Percentiles rank a stretch among this genome's conserved stretches.
Evolutionary conservation across 1,140 invertebrate genomes (phyloP).

Genomic region (Bursaphelenchus mucronatus): DNA sequence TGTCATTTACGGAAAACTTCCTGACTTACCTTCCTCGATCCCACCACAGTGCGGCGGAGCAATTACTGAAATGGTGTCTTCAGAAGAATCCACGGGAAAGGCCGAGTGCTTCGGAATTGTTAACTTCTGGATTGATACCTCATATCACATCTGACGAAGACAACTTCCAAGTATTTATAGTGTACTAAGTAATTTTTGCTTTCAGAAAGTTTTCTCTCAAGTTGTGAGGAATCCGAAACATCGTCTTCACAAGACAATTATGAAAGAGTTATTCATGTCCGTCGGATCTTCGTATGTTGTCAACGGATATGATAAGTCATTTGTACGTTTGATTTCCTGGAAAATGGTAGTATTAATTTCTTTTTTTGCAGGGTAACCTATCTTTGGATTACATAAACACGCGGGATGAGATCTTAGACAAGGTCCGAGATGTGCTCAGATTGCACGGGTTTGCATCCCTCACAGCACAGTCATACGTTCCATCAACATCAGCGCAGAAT

Average conservation of each 20-base stretch:
- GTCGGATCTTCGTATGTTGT: not conserved
- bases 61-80: slow-evolving; percentile 12
- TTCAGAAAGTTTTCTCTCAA: slow-evolving; percentile 11
- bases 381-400: slow-evolving; percentile 5
- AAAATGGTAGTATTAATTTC: not conserved
- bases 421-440: too few relatives aligned
- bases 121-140: slow-evolving; percentile 13
- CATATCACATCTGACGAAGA: slow-evolving; percentile 13
- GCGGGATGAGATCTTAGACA: too few relatives aligned
- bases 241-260: not conserved
- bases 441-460: too few relatives aligned
- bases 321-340: too few relatives aligned
- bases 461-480: too few relatives aligned
- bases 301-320: not conserved
- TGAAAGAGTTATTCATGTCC: slow-evolving; percentile 5
- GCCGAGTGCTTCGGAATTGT: slow-evolving; percentile 8
- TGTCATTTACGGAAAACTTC: not conserved
- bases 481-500: too few relatives aligned
- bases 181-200: too few relatives aligned
- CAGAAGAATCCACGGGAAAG: slow-evolving; percentile 7
- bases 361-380: slow-evolving; percentile 4
- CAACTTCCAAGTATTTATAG: not conserved
- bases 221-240: slow-evolving; percentile 3
- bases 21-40: slow-evolving; percentile 1
- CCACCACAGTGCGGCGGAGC: not conserved